Base-by-base conservation (phyloP, 2,888 invertebrate genomes). In the Drosophila heteroneura region DNA sequence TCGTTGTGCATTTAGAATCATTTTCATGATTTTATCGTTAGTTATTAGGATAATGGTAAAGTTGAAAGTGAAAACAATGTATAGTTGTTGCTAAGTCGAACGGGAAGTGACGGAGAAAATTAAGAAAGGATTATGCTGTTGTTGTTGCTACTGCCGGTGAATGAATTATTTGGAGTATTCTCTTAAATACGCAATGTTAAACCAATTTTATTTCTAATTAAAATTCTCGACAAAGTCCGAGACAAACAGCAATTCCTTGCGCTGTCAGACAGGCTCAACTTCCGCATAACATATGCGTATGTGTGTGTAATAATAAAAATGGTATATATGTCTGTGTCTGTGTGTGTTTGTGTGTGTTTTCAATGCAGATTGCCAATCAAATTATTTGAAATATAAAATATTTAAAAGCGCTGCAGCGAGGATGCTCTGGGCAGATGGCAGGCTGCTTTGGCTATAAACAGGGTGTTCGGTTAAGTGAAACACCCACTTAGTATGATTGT, bases 301-400 rank as follows among this genome's bases (percentile, higher is more conserved):
- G 6, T 37, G 22, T 35, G 9, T 37, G 19, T 12, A 39, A 28
- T 56, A 35, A 28, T 9, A 47, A 47, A 47, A 47, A 26, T 26
- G 47, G 16, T 9, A 14, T 60, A 22, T 14, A 26, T 32, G 19
- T 47, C 26, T 28, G 33, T 47, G n/a, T 7, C 30, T 30, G 12
- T 41, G 22, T 47, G 19, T 52, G 9, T 51, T 37, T 39, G 37
- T 51, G 35, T 61, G n/a, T 59, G 16, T 73, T 70, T 64, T 54
- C 76, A 63, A 56, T 76, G 74, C 66, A 75, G 81, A 81, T 83
- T 81, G 81, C 67, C 89, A 89, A 87, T 86, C 89, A 89, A 87
- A 89, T 86, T 87, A 86, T 89, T 86, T 81, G 62, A 74, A 37
- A 74, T 74, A 89, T 86, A 70, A 89, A 87, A 78, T 79, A 86